Percentiles rank a stretch among this genome's conserved stretches.
These are phyloP conservation scores for Cavia porcellus DNA, from an alignment of 2,113 vertebrate genomes.

Conservation along the genomic window DNA sequence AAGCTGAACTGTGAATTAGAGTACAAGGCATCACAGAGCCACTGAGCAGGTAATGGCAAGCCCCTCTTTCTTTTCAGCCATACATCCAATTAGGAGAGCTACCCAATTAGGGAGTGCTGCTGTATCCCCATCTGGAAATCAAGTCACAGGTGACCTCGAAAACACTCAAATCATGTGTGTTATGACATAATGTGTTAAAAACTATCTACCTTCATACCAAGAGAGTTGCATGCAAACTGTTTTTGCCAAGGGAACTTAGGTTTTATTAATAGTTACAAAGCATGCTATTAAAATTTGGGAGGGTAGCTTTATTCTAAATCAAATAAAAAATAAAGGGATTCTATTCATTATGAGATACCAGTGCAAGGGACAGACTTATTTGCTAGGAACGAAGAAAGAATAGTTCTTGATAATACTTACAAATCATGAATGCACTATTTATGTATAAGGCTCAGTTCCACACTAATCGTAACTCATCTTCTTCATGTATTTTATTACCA, in stretches of 20 bases:
- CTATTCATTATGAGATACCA: neutral
- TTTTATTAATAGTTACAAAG: constrained; percentile 36
- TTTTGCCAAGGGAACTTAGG: constrained; percentile 1
- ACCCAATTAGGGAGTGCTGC: neutral
- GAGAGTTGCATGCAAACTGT: neutral
- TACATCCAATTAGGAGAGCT: neutral
- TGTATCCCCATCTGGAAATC: neutral
- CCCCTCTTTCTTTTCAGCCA: neutral
- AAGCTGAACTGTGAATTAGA: constrained; percentile 23
- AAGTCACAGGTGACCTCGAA: constrained; percentile 4
- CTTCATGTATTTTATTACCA: neutral
- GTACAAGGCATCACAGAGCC: neutral
- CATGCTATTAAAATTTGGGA: constrained; percentile 4
- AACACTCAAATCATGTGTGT: neutral
- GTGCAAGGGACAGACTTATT: neutral
- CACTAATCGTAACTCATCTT: constrained; percentile 32
- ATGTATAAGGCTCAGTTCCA: neutral
- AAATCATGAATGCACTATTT: neutral
- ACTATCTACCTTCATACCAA: neutral
- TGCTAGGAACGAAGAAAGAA: neutral
- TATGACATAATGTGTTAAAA: neutral
- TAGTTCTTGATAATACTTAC: neutral
- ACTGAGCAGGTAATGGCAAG: neutral
- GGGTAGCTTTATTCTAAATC: constrained; percentile 23
- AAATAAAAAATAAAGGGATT: constrained; percentile 29